Base-by-base conservation (phyloP, 2,888 invertebrate species). In the Xanthorhoe designata region DNA sequence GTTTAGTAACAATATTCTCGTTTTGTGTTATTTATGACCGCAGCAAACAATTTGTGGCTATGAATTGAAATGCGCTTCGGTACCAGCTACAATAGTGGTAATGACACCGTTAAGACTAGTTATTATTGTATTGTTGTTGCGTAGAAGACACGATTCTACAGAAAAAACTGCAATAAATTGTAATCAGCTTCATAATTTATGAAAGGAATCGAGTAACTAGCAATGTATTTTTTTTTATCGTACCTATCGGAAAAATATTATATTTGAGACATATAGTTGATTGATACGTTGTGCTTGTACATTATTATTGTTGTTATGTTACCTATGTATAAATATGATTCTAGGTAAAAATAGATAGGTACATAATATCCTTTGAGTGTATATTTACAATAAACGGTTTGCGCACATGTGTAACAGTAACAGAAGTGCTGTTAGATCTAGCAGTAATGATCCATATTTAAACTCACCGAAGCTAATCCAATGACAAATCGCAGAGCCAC, bases 391-490 rank as follows among this genome's bases (percentile, higher is more conserved):
- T n/a, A n/a, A n/a, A n/a, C n/a, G n/a, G n/a, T n/a, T n/a, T n/a
- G n/a, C n/a, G n/a, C n/a, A n/a, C n/a, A n/a, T n/a, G n/a, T n/a
- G n/a, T n/a, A n/a, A n/a, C n/a, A n/a, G n/a, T n/a, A n/a, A n/a
- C n/a, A n/a, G n/a, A n/a, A n/a, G n/a, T n/a, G n/a, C n/a, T n/a
- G n/a, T n/a, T n/a, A n/a, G n/a, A n/a, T n/a, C n/a, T n/a, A 35
- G 9, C 35, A 9, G 8, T 9, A 35, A 35, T 10, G 10, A 15
- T 45, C 45, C 45, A n/a, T n/a, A n/a, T 13, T 50, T 18, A 9
- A 13, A 61, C 71, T 92, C 90, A 96, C 96, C 76, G 94, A 94
- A 63, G 95, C 87, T 35, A 96, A 84, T 64, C 96, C 96, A 51
- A 95, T 94, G 7, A 95, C 74, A 75, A 96, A 94, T 70, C 96